Evolutionary conservation across 2,888 invertebrate species (phyloP).

Genomic region (Lamproptera curius): DNA sequence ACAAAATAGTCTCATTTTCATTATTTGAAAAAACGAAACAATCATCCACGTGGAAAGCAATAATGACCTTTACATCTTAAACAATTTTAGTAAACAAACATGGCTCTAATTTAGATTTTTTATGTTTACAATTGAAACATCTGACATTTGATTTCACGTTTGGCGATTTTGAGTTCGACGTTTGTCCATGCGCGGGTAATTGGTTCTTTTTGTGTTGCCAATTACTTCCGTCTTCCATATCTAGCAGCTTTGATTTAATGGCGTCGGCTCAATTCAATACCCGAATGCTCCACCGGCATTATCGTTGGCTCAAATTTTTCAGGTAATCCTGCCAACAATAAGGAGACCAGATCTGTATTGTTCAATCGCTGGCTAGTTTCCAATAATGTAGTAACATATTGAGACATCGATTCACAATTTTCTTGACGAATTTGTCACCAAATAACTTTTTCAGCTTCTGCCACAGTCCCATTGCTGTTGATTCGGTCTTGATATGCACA

Average conservation of each 20-base stretch:
- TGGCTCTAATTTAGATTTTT: not conserved
- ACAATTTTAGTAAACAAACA: not conserved
- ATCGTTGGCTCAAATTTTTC: conserved; percentile 24
- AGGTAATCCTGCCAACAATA: too few species aligned
- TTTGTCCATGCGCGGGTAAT: too few species aligned
- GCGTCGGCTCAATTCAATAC: conserved; percentile 18
- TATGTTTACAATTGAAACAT: not conserved
- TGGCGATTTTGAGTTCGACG: too few species aligned
- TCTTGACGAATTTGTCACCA: conserved; percentile 23
- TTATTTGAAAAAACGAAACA: conserved; percentile 15
- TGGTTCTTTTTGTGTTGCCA: too few species aligned
- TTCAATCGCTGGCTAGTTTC: conserved; percentile 20
- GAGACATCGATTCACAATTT: conserved; percentile 18
- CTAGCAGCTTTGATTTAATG: too few species aligned
- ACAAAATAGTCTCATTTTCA: conserved; percentile 3
- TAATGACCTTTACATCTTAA: not conserved
- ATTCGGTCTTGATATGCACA: conserved; percentile 20
- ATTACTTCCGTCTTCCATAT: too few species aligned
- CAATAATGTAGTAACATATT: conserved; percentile 17
- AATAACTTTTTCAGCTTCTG: conserved; percentile 20
- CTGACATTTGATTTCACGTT: too few species aligned
- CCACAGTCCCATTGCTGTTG: conserved; percentile 20
- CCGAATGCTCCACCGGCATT: conserved; percentile 26
- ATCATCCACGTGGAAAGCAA: conserved; percentile 24
- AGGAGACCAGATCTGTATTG: conserved; percentile 22